These are phyloP conservation scores for Drosophila paucipuncta DNA, from an alignment of 2,888 invertebrate genomes.

Conservation along the genomic window DNA sequence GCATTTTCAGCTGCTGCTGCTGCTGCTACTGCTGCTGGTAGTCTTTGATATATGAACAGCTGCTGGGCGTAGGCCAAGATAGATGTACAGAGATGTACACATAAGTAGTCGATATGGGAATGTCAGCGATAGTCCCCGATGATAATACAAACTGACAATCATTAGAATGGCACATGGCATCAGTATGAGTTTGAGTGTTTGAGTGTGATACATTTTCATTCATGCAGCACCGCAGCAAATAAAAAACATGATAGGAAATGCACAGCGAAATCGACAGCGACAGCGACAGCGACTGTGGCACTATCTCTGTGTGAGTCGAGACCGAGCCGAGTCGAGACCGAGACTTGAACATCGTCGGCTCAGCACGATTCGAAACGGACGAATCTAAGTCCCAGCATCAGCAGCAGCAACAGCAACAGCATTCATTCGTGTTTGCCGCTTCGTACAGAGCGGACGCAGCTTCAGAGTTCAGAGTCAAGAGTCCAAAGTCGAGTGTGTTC, in stretches of 20 bases:
- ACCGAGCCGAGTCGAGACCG: constrained; percentile 3
- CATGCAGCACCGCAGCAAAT: constrained; percentile 35
- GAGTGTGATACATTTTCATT: constrained; percentile 65
- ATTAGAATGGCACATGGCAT: constrained; percentile 62
- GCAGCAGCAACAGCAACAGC: constrained; percentile 37
- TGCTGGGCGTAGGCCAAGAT: constrained; percentile 25
- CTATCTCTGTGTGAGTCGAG: constrained; percentile 35
- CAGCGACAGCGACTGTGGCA: constrained; percentile 4
- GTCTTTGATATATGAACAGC: constrained; percentile 68
- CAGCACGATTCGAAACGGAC: constrained; percentile 49
- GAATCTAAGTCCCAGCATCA: constrained; percentile 41
- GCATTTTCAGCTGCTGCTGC: constrained; percentile 13
- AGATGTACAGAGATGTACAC: constrained; percentile 3
- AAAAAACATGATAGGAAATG: constrained; percentile 34
- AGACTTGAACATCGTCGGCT: constrained; percentile 40
- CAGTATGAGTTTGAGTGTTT: constrained; percentile 29
- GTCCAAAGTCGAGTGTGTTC: constrained; percentile 22
- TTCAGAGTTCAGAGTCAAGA: constrained; percentile 34
- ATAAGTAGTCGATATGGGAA: constrained; percentile 41
- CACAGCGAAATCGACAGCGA: constrained; percentile 16
- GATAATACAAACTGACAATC: constrained; percentile 70
- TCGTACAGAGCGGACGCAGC: constrained; percentile 70
- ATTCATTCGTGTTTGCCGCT: constrained; percentile 74
- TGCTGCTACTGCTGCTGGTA: constrained; percentile 27
- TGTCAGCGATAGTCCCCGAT: constrained; percentile 32